Conservation (phyloP, 2,113 vertebrate genomes). For the Rousettus leschenaultii region DNA sequence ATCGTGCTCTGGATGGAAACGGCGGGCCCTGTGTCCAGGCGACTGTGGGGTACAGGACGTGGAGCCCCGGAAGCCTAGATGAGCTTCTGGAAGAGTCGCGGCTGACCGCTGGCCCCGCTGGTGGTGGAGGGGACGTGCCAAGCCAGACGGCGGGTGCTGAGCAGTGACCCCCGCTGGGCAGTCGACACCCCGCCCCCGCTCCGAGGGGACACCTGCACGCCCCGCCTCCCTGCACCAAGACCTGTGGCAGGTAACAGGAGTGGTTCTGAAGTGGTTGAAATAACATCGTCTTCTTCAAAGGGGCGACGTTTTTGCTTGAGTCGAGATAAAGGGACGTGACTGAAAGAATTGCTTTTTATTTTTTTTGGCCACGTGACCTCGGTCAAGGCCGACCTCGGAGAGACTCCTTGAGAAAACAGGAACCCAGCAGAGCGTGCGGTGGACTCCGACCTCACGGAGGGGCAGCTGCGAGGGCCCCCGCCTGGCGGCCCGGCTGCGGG, state of each 20-base stretch:
- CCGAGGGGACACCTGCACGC: rapidly evolving
- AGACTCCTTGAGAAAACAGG: neutral
- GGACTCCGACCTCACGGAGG: neutral
- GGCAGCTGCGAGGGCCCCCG: rapidly evolving
- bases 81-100: rapidly evolving
- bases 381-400: neutral
- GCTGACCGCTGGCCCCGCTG: neutral
- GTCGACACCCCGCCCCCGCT: too few relatives aligned
- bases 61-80: rapidly evolving
- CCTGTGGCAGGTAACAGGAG: neutral
- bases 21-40: rapidly evolving
- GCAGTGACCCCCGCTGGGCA: rapidly evolving
- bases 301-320: neutral
- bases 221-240: rapidly evolving
- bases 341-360: neutral
- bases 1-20: neutral
- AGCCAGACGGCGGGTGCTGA: rapidly evolving
- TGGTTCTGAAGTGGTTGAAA: too few relatives aligned
- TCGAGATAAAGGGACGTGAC: neutral
- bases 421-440: neutral
- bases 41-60: rapidly evolving
- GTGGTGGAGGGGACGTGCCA: rapidly evolving
- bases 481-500: too few relatives aligned
- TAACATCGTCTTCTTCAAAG: neutral
- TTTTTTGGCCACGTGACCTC: neutral